phyloP scores from a whole-genome alignment of 1,140 invertebrate species.

The Spodoptera frugiperda region DNA sequence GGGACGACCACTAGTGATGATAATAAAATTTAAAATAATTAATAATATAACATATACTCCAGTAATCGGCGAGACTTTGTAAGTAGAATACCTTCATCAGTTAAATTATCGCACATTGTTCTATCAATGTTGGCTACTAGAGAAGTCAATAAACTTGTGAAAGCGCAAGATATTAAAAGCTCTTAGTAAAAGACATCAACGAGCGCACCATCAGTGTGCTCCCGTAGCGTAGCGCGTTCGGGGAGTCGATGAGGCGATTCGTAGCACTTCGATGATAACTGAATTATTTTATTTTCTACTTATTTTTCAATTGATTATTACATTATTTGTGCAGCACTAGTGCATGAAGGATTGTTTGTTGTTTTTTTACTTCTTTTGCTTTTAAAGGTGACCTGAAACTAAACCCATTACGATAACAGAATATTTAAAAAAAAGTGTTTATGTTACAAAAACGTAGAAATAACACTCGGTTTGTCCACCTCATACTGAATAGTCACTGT shows the following conservation, averaged over 20 bases:
- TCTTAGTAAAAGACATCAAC: slow-evolving; percentile 79
- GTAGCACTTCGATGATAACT: slow-evolving; percentile 2
- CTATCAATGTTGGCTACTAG: slow-evolving; percentile 9
- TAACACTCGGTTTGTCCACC: slow-evolving; percentile 44
- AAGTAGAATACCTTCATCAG: background rate
- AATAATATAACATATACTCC: background rate
- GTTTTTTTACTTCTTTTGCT: no score
- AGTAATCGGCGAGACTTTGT: no score
- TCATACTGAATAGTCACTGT: slow-evolving; percentile 63
- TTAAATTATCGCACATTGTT: background rate
- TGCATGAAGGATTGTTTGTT: no score
- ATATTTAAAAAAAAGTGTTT: background rate
- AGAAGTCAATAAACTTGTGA: slow-evolving; percentile 66
- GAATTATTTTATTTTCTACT: background rate
- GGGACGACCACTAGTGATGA: no score
- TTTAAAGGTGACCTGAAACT: no score
- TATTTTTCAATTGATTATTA: background rate
- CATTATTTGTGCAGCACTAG: no score
- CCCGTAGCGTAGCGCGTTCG: slow-evolving; percentile 39
- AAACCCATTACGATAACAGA: background rate
- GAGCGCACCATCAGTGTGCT: slow-evolving; percentile 54
- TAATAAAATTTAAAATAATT: no score
- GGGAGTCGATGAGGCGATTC: background rate
- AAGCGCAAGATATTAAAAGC: slow-evolving; percentile 59
- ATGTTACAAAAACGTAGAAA: slow-evolving; percentile 19